phyloP scores from a whole-genome alignment of 2,113 vertebrate species.

The Aptenodytes forsteri region DNA sequence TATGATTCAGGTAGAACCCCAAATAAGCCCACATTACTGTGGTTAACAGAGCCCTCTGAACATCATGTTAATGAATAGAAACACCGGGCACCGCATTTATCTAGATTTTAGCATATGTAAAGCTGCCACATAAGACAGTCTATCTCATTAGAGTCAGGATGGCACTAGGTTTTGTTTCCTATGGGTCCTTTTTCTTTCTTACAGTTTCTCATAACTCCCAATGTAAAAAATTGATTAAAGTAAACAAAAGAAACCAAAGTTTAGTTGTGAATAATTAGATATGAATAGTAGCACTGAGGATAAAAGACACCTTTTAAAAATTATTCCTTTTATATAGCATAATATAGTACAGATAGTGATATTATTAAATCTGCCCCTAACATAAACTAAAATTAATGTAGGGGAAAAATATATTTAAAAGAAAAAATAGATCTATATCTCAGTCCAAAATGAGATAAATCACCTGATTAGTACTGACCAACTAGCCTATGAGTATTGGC shows the following conservation, averaged over 20 bases:
- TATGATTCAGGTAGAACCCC: background rate
- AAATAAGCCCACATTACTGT: background rate
- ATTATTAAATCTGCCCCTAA: background rate
- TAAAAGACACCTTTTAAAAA: background rate
- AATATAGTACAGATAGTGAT: background rate
- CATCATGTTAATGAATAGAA: accelerated
- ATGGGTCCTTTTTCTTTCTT: background rate
- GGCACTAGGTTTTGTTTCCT: background rate
- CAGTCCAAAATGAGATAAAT: background rate
- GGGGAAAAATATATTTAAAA: background rate
- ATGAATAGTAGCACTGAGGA: background rate
- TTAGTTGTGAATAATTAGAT: background rate
- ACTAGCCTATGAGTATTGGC: no score
- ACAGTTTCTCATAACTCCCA: background rate
- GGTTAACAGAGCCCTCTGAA: background rate
- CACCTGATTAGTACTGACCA: background rate
- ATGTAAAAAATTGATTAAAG: background rate
- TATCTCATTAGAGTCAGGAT: background rate
- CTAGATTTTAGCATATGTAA: background rate
- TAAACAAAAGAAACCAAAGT: background rate
- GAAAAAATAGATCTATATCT: background rate
- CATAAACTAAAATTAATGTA: background rate
- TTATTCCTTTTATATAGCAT: background rate
- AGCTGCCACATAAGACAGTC: background rate
- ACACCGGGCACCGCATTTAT: background rate